phyloP scores from a whole-genome alignment of 2,113 vertebrate genomes.

The Lagopus muta region DNA sequence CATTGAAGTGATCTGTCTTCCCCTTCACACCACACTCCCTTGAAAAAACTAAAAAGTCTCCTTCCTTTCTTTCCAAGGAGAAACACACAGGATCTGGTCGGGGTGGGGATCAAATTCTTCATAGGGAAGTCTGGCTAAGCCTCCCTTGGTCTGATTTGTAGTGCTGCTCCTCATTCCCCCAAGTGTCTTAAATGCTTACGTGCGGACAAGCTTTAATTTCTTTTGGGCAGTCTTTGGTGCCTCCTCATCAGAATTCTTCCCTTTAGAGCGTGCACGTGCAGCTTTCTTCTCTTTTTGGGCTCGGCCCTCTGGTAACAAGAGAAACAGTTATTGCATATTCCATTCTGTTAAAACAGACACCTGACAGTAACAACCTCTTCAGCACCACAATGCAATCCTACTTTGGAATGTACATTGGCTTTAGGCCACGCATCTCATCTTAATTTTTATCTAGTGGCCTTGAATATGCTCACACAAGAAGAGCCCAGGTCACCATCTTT shows the following conservation, averaged over 20 bases:
- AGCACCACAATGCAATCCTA: neutral
- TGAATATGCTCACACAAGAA: conserved; percentile 5
- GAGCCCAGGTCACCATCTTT: conserved; percentile 31
- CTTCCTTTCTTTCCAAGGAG: neutral
- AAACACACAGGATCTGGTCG: neutral
- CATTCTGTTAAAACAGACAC: neutral
- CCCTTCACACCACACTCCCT: neutral
- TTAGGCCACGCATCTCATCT: neutral
- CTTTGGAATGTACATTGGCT: neutral
- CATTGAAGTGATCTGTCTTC: neutral
- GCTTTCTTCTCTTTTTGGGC: conserved; percentile 93
- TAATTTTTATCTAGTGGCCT: neutral
- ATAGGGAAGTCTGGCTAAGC: neutral
- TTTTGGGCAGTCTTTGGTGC: conserved; percentile 91
- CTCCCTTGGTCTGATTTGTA: neutral
- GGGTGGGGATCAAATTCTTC: neutral
- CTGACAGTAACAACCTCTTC: neutral
- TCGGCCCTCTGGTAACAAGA: conserved; percentile 81
- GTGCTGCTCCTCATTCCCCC: neutral
- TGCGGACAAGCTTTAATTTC: conserved; percentile 93
- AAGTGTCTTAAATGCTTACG: conserved; percentile 76
- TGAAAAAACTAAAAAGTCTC: neutral
- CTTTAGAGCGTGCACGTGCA: conserved; percentile 92
- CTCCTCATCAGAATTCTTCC: conserved; percentile 94
- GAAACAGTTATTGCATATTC: conserved; percentile 12